Conservation (phyloP, 2,888 invertebrate genomes). For the Baronia brevicornis region DNA sequence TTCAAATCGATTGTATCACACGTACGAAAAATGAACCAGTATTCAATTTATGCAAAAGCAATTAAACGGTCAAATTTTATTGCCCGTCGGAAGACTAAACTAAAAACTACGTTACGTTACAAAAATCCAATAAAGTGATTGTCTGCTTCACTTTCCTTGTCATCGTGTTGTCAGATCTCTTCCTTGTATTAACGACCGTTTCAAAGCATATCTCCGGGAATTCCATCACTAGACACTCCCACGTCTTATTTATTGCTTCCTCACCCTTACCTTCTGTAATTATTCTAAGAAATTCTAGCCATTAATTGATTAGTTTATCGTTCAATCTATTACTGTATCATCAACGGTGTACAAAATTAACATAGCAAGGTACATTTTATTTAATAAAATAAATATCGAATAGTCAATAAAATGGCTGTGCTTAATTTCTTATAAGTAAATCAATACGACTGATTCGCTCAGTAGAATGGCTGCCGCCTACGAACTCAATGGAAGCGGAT, state of each 20-base stretch:
- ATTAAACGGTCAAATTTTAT: too few species aligned
- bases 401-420: too few species aligned
- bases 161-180: constrained; percentile 46
- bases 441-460: too few species aligned
- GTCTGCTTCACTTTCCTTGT: constrained; percentile 30
- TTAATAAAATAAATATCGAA: too few species aligned
- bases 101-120: too few species aligned
- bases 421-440: too few species aligned
- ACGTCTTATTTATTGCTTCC: constrained; percentile 65
- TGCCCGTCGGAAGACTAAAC: constrained; percentile 3
- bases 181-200: constrained; percentile 30
- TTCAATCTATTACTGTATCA: constrained; percentile 3
- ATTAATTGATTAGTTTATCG: constrained; percentile 11
- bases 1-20: too few species aligned
- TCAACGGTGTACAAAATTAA: not conserved
- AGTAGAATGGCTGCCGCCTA: too few species aligned
- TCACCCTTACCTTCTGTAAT: constrained; percentile 36
- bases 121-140: constrained; percentile 16
- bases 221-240: constrained; percentile 46
- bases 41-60: too few species aligned
- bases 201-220: constrained; percentile 62
- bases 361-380: too few species aligned
- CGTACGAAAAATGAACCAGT: too few species aligned
- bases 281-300: constrained; percentile 38
- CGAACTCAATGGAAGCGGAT: too few species aligned